Evolutionary conservation across 2,888 invertebrate species (phyloP).

Genomic region (Hesperia comma): DNA sequence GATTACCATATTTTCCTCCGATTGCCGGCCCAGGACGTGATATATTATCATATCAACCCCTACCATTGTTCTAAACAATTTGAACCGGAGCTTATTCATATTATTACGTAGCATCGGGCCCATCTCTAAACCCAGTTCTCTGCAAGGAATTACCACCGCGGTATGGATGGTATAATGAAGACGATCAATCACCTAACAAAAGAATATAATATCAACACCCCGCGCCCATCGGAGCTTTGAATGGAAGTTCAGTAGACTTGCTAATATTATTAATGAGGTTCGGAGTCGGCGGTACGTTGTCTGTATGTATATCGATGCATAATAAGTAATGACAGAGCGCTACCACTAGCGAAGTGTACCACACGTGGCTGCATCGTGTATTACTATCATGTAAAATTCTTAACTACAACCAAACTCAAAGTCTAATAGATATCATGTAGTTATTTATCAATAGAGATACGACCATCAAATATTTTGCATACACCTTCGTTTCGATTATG

Average conservation of each 20-base stretch:
- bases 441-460: too few relatives aligned
- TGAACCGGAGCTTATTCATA: slow-evolving; percentile 11
- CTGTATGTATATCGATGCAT: neutral
- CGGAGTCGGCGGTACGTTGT: neutral
- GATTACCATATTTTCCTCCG: slow-evolving; percentile 34
- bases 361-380: too few relatives aligned
- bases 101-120: neutral
- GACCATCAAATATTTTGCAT: too few relatives aligned
- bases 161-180: neutral
- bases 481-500: too few relatives aligned
- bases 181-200: slow-evolving; percentile 10
- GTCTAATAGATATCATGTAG: too few relatives aligned
- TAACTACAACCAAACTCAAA: too few relatives aligned
- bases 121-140: neutral
- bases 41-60: slow-evolving; percentile 12
- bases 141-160: neutral
- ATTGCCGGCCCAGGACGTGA: slow-evolving; percentile 26
- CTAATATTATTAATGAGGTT: slow-evolving; percentile 5
- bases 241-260: slow-evolving; percentile 4
- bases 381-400: too few relatives aligned
- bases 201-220: slow-evolving; percentile 2
- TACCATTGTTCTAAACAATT: slow-evolving; percentile 21
- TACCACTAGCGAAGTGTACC: too few relatives aligned
- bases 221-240: neutral
- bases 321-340: too few relatives aligned